phyloP scores from a whole-genome alignment of 2,113 vertebrate species.

The Picathartes gymnocephalus region DNA sequence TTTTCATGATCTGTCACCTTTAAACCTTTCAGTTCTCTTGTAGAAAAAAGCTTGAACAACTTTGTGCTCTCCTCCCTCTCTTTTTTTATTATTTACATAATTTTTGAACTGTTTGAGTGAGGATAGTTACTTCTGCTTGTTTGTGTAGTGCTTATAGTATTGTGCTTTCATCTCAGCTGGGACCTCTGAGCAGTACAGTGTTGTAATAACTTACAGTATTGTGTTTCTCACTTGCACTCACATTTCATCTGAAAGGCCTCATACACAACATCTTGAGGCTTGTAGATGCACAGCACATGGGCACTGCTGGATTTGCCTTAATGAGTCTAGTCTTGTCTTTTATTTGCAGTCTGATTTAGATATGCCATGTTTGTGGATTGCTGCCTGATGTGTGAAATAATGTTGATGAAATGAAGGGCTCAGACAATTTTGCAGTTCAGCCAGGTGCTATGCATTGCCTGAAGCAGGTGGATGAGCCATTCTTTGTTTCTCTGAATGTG shows the following conservation, averaged over 20 bases:
- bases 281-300: neutral
- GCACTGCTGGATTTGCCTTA: neutral
- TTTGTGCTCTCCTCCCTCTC: neutral
- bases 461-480: neutral
- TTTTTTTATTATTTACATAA: neutral
- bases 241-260: neutral
- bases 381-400: neutral
- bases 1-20: neutral
- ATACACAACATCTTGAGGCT: neutral
- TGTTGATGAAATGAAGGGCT: neutral
- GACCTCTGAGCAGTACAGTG: neutral
- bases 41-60: neutral
- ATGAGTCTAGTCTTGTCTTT: neutral
- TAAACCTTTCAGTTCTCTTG: neutral
- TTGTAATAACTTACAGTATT: neutral
- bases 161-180: neutral
- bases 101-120: neutral
- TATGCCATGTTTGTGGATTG: neutral
- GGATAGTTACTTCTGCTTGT: neutral
- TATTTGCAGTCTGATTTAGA: neutral
- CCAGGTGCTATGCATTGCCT: neutral
- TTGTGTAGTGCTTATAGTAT: neutral
- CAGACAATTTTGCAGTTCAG: neutral
- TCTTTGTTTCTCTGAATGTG: neutral
- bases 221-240: neutral